These are phyloP conservation scores for Metopia argyrocephala DNA, from an alignment of 2,888 invertebrate genomes.

Conservation along the genomic window DNA sequence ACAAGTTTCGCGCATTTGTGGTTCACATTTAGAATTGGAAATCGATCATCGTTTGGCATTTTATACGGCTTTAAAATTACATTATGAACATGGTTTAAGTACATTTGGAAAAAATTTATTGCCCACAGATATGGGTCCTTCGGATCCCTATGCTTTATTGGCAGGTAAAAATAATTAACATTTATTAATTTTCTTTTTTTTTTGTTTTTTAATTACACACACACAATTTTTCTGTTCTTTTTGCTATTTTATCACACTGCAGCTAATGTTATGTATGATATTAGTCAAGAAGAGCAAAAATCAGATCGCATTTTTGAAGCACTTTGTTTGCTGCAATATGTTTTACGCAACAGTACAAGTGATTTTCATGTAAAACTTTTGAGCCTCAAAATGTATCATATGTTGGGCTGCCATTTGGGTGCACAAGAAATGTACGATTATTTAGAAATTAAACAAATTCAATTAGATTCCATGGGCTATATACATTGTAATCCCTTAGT, in stretches of 20 bases:
- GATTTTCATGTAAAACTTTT: constrained; percentile 94
- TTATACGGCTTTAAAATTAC: constrained; percentile 82
- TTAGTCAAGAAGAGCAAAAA: constrained; percentile 80
- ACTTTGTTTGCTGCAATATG: constrained; percentile 85
- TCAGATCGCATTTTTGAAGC: constrained; percentile 83
- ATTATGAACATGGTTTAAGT: constrained; percentile 83
- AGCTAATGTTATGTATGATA: constrained; percentile 79
- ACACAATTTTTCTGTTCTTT: background rate
- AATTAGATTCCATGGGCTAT: constrained; percentile 94
- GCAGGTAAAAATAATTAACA: constrained; percentile 83
- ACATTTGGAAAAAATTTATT: constrained; percentile 81
- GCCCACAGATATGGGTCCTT: constrained; percentile 85
- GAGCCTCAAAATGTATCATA: constrained; percentile 88
- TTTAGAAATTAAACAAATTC: constrained; percentile 95
- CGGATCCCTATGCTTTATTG: constrained; percentile 89
- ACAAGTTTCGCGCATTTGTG: constrained; percentile 86
- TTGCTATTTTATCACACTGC: constrained; percentile 6
- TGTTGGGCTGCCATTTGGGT: constrained; percentile 85
- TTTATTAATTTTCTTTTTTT: background rate
- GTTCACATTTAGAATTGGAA: constrained; percentile 82
- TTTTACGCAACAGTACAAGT: constrained; percentile 87
- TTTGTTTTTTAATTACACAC: background rate
- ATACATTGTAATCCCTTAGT: constrained; percentile 87
- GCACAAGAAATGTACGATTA: constrained; percentile 87
- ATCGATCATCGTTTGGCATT: constrained; percentile 81